phyloP scores from a whole-genome alignment of 2,888 invertebrate species.

The Uropetala carovei region DNA sequence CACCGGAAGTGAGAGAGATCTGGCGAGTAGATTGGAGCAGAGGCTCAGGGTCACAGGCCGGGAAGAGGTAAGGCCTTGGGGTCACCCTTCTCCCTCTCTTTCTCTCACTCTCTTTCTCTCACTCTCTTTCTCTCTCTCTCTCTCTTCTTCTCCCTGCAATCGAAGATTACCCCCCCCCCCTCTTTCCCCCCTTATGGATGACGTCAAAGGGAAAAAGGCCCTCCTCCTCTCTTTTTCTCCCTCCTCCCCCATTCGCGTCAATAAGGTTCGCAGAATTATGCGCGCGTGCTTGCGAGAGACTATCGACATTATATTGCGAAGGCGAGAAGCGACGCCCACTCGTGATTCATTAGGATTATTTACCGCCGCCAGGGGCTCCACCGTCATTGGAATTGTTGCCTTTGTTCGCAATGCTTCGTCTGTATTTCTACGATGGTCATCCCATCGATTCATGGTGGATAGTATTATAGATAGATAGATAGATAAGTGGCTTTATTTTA shows the following conservation, averaged over 20 bases:
- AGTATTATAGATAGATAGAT: too few relatives aligned
- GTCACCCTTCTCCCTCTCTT: background rate
- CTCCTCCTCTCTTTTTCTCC: background rate
- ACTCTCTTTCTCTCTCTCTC: background rate
- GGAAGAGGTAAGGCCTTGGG: conserved; percentile 26
- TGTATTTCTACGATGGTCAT: background rate
- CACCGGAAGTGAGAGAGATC: conserved; percentile 51
- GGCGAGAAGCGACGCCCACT: background rate
- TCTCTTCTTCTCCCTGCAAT: background rate
- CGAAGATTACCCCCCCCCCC: conserved; percentile 34
- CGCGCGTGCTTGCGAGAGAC: conserved; percentile 23
- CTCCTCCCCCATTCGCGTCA: background rate
- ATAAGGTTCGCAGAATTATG: conserved; percentile 44
- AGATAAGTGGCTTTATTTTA: too few relatives aligned
- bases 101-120: background rate
- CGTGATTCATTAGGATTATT: background rate
- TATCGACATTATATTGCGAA: conserved; percentile 22
- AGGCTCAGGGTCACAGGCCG: conserved; percentile 59
- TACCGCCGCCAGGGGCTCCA: background rate
- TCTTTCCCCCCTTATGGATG: background rate
- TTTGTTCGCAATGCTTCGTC: background rate
- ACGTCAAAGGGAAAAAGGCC: conserved; percentile 13
- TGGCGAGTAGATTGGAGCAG: conserved; percentile 27
- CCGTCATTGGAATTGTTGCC: background rate
- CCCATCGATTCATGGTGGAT: background rate